These are phyloP conservation scores for Holotrichia oblita DNA, from an alignment of 1,140 invertebrate species.

Conservation along the genomic window DNA sequence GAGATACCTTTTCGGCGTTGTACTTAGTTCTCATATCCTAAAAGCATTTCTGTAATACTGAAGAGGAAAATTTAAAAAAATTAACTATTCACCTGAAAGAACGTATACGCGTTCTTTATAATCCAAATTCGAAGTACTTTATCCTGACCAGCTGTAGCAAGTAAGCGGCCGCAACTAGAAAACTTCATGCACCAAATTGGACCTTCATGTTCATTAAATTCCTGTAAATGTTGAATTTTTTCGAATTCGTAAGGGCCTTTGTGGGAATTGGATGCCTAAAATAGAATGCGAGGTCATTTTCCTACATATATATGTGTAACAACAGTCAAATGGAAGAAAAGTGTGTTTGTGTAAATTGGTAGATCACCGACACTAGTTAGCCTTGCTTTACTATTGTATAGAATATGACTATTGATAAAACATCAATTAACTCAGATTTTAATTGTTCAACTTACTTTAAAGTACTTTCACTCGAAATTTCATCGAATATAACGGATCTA, in stretches of 20 bases:
- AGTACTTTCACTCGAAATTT: too few relatives aligned
- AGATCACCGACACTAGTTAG: too few relatives aligned
- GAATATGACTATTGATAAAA: too few relatives aligned
- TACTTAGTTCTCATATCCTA: slow-evolving; percentile 94
- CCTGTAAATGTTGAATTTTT: slow-evolving; percentile 71
- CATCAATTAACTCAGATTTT: too few relatives aligned
- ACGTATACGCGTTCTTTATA: slow-evolving; percentile 83
- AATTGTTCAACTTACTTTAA: too few relatives aligned
- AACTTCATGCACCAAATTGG: slow-evolving; percentile 99
- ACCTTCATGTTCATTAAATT: slow-evolving; percentile 78
- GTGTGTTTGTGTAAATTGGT: too few relatives aligned
- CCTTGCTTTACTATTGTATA: too few relatives aligned
- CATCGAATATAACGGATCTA: too few relatives aligned
- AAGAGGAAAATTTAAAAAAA: background rate
- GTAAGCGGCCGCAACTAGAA: slow-evolving; percentile 89
- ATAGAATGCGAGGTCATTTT: background rate
- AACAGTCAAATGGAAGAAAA: too few relatives aligned
- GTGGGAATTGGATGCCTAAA: slow-evolving; percentile 85
- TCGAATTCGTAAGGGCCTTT: slow-evolving; percentile 97
- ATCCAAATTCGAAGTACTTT: slow-evolving; percentile 94
- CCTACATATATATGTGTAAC: too few relatives aligned
- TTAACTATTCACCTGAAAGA: slow-evolving; percentile 76
- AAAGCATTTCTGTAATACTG: slow-evolving; percentile 50
- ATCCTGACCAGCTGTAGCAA: slow-evolving; percentile 97
- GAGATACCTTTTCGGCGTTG: slow-evolving; percentile 87